phyloP scores from a whole-genome alignment of 2,888 invertebrate genomes.

The Beris morrisii region DNA sequence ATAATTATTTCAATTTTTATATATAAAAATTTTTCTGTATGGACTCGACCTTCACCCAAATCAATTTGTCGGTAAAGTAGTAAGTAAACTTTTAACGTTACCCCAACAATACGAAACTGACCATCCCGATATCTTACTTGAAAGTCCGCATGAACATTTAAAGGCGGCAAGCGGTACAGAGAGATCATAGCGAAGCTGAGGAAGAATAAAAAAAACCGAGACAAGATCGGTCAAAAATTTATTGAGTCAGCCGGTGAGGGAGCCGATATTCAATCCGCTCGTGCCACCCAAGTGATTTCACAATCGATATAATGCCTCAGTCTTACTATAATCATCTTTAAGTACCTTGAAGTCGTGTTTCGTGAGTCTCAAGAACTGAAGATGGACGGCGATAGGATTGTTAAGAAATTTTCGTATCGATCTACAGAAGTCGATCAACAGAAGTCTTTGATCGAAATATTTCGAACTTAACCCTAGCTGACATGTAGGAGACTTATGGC shows the following conservation, averaged over 20 bases:
- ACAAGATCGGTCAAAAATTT: conserved; percentile 29
- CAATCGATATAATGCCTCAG: conserved; percentile 31
- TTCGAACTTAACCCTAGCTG: conserved; percentile 25
- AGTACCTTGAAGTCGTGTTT: conserved; percentile 28
- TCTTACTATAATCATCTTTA: background rate
- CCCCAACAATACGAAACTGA: conserved; percentile 6
- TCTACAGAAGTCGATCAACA: conserved; percentile 22
- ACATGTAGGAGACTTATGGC: conserved; percentile 26
- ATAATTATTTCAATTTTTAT: conserved; percentile 15
- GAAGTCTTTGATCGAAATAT: conserved; percentile 31
- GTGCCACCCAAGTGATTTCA: conserved; percentile 30
- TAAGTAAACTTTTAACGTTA: conserved; percentile 1
- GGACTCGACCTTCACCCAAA: conserved; percentile 29
- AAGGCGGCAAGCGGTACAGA: conserved; percentile 15
- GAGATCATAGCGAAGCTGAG: background rate
- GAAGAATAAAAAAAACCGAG: conserved; percentile 13
- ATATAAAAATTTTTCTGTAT: conserved; percentile 11
- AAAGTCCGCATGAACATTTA: conserved; percentile 11
- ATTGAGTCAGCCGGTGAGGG: conserved; percentile 26
- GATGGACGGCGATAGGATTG: conserved; percentile 32
- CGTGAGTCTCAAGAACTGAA: conserved; percentile 31
- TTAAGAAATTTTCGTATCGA: conserved; percentile 32
- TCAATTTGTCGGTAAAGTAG: conserved; percentile 32
- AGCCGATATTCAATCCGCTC: conserved; percentile 25
- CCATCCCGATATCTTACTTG: conserved; percentile 9